phyloP scores from a whole-genome alignment of 2,113 vertebrate genomes.

The Seriola rivoliana region DNA sequence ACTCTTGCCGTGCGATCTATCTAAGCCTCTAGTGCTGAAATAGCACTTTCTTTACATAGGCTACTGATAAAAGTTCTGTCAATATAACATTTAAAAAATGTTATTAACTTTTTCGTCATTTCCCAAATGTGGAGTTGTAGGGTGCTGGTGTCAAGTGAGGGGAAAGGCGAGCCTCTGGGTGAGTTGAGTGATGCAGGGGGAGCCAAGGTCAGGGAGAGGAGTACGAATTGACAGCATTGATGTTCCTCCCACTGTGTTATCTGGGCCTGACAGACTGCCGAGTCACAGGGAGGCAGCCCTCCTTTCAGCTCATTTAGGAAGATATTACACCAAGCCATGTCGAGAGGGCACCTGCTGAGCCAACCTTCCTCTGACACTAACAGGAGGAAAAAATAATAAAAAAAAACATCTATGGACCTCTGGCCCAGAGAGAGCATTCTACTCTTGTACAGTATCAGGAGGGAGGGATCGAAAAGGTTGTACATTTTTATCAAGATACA shows the following conservation, averaged over 20 bases:
- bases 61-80: slow-evolving; percentile 13
- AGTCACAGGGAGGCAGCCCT: slow-evolving; percentile 64
- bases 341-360: slow-evolving; percentile 59
- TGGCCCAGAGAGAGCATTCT: background rate
- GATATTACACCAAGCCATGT: slow-evolving; percentile 63
- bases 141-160: slow-evolving; percentile 27
- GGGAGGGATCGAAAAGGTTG: background rate
- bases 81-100: background rate
- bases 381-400: slow-evolving; percentile 8
- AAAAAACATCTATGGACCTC: slow-evolving; percentile 5
- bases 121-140: slow-evolving; percentile 7
- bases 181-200: slow-evolving; percentile 51
- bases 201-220: slow-evolving; percentile 72
- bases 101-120: background rate
- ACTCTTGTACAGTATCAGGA: background rate
- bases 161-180: slow-evolving; percentile 25
- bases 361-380: slow-evolving; percentile 58
- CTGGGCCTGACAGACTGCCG: slow-evolving; percentile 72
- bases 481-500: background rate
- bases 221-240: slow-evolving; percentile 62
- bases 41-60: background rate
- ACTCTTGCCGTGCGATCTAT: background rate
- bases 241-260: slow-evolving; percentile 73
- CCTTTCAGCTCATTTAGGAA: slow-evolving; percentile 70
- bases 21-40: background rate